phyloP scores from a whole-genome alignment of 2,888 invertebrate species.

The Ferrisia virgata region DNA sequence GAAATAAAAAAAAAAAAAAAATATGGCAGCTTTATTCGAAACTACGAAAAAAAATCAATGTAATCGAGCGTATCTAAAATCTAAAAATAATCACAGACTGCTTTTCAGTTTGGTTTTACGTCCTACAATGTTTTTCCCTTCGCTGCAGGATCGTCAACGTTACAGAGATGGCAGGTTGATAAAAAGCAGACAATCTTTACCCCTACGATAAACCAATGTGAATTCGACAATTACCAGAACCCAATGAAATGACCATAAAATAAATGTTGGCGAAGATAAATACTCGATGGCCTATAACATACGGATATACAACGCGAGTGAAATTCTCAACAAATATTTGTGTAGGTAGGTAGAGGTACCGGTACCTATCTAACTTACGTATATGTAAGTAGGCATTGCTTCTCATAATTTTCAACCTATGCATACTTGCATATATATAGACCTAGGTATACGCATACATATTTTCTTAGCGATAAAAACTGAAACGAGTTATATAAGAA shows the following conservation, averaged over 20 bases:
- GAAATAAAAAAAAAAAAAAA: no score
- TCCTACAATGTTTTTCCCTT: background rate
- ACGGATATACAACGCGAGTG: background rate
- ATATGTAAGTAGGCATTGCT: no score
- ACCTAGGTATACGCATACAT: background rate
- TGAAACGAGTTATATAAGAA: conserved; percentile 28
- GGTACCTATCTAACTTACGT: background rate
- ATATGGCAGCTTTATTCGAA: background rate
- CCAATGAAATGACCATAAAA: background rate
- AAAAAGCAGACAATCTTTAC: background rate
- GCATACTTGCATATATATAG: no score
- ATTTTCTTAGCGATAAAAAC: background rate
- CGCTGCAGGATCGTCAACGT: background rate
- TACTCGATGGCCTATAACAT: no score
- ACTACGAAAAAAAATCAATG: background rate
- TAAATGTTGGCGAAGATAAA: background rate
- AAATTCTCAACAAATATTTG: background rate
- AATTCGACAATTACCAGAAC: background rate
- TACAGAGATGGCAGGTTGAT: background rate
- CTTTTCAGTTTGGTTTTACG: background rate
- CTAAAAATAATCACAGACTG: background rate
- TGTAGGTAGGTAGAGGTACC: background rate
- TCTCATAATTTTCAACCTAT: background rate
- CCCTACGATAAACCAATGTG: background rate
- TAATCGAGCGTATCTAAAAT: background rate